These are phyloP conservation scores for Sceloporus tristichus DNA, from an alignment of 2,113 vertebrate species.

Conservation along the genomic window DNA sequence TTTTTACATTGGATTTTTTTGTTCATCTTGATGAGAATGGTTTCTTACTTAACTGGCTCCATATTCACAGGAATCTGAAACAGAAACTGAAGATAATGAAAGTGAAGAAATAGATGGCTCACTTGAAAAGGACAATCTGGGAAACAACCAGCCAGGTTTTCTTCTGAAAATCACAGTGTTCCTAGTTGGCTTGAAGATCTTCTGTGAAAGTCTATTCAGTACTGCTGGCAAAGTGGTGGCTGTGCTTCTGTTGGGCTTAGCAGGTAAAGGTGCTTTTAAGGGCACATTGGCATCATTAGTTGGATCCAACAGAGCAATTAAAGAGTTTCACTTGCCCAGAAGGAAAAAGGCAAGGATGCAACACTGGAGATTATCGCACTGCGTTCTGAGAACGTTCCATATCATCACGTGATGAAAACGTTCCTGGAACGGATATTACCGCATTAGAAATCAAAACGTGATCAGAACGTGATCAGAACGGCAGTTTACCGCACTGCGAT, in stretches of 20 bases:
- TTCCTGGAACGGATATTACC: too few species aligned
- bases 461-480: too few species aligned
- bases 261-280: constrained; percentile 75
- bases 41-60: constrained; percentile 6
- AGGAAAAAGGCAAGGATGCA: neutral
- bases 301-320: neutral
- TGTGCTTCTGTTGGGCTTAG: constrained; percentile 81
- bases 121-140: constrained; percentile 61
- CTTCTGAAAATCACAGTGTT: constrained; percentile 80
- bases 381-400: too few species aligned
- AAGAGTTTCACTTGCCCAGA: neutral
- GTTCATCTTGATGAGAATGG: neutral
- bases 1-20: constrained; percentile 18
- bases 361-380: too few species aligned
- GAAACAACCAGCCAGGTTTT: constrained; percentile 72
- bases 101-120: constrained; percentile 64
- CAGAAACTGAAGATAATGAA: constrained; percentile 71
- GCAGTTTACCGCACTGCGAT: too few species aligned
- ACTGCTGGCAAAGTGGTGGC: constrained; percentile 81
- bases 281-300: neutral
- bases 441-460: too few species aligned
- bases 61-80: constrained; percentile 51
- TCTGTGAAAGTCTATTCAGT: constrained; percentile 77
- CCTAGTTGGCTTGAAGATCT: constrained; percentile 71
- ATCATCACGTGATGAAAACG: too few species aligned